Conservation (phyloP, 2,888 invertebrate species). For the Stegana nigrithorax region DNA sequence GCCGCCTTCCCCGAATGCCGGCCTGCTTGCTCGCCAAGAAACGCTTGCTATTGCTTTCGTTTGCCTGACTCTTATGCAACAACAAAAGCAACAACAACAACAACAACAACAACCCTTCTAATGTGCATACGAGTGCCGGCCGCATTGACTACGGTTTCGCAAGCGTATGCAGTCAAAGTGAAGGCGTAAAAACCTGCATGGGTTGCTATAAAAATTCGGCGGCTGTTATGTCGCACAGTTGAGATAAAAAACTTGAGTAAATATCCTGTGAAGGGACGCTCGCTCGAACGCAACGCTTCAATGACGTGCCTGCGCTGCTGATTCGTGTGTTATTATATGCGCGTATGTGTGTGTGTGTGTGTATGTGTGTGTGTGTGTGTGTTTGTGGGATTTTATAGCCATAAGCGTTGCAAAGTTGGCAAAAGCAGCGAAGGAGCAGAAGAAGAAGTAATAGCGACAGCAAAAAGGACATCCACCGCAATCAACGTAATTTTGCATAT, state of each 20-base stretch:
- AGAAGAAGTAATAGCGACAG: neutral
- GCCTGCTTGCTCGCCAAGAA: neutral
- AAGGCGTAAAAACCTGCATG: neutral
- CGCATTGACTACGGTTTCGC: too few relatives aligned
- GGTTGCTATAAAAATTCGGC: neutral
- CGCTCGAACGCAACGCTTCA: neutral
- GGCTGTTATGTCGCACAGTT: too few relatives aligned
- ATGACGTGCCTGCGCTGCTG: neutral
- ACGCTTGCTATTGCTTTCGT: neutral
- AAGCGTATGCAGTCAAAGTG: neutral
- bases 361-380: neutral
- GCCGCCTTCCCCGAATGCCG: conserved; percentile 31
- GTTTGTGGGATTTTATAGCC: neutral
- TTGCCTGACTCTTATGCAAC: too few relatives aligned
- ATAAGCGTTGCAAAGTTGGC: neutral
- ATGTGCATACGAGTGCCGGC: too few relatives aligned
- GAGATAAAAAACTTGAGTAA: too few relatives aligned
- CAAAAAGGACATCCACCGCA: conserved; percentile 30
- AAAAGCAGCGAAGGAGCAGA: too few relatives aligned
- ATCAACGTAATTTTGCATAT: conserved; percentile 52
- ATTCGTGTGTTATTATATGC: neutral
- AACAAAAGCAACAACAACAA: too few relatives aligned
- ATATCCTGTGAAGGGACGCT: too few relatives aligned
- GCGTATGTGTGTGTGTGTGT: neutral
- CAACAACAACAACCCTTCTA: too few relatives aligned